These are phyloP conservation scores for Syrrhaptes paradoxus DNA, from an alignment of 2,113 vertebrate species.

Conservation along the genomic window DNA sequence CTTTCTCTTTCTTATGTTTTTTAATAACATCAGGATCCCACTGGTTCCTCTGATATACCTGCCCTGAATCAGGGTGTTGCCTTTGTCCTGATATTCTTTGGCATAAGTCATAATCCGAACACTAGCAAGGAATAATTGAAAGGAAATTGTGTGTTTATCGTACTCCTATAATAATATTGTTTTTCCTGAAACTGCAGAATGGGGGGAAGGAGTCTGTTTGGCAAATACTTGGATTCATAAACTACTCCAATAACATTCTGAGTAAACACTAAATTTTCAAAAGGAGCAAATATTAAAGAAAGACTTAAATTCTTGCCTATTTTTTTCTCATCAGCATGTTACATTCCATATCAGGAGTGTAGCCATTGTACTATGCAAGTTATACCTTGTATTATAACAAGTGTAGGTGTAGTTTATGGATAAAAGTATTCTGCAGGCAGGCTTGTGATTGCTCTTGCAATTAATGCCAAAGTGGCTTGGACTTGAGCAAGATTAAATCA, in stretches of 20 bases:
- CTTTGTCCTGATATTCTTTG: conserved; percentile 83
- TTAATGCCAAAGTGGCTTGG: not conserved
- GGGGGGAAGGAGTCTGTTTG: not conserved
- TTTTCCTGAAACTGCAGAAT: not conserved
- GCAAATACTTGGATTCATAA: not conserved
- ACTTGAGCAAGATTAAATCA: not conserved
- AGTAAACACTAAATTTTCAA: not conserved
- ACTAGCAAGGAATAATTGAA: conserved; percentile 75
- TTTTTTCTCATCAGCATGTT: not conserved
- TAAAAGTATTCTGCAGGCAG: not conserved
- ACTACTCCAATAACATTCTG: not conserved
- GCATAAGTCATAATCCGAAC: conserved; percentile 85
- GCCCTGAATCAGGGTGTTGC: conserved; percentile 81
- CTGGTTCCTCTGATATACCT: conserved; percentile 76
- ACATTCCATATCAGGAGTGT: not conserved
- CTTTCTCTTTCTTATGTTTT: conserved; percentile 61
- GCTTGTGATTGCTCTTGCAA: not conserved
- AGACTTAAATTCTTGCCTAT: not conserved
- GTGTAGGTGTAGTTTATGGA: not conserved
- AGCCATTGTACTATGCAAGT: not conserved
- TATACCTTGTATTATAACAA: not conserved
- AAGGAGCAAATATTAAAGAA: not conserved
- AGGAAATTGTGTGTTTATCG: not conserved
- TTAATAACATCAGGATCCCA: conserved; percentile 78
- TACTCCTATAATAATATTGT: not conserved